These are phyloP conservation scores for Berghia stephanieae DNA, from an alignment of 1,140 invertebrate genomes.

Conservation along the genomic window DNA sequence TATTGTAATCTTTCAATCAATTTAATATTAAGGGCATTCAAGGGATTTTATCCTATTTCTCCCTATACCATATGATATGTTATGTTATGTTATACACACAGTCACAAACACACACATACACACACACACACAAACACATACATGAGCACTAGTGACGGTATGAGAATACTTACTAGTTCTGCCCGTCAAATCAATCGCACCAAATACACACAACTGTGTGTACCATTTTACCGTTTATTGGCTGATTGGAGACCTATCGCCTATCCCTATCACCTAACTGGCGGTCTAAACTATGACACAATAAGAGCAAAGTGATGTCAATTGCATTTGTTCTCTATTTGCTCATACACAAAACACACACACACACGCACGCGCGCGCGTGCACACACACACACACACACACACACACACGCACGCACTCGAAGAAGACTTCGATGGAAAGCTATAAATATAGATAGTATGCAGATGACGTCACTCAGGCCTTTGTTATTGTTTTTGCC, in stretches of 20 bases:
- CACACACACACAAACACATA: too few species aligned
- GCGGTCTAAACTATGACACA: too few species aligned
- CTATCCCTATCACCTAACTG: neutral
- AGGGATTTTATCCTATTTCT: too few species aligned
- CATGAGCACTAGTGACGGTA: too few species aligned
- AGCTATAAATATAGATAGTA: neutral
- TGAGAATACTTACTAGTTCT: too few species aligned
- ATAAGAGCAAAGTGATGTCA: too few species aligned
- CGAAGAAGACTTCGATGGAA: neutral
- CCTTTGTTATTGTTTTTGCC: too few species aligned
- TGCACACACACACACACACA: neutral
- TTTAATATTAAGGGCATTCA: too few species aligned
- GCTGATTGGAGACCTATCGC: neutral
- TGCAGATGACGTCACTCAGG: neutral
- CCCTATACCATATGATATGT: too few species aligned
- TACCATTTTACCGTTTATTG: neutral
- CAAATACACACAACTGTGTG: neutral
- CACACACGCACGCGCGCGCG: neutral
- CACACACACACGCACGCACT: neutral
- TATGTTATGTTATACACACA: too few species aligned
- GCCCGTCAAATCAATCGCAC: conserved; percentile 5
- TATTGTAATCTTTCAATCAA: too few species aligned
- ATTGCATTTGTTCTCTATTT: neutral
- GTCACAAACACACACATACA: too few species aligned
- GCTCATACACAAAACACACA: neutral